These are phyloP conservation scores for Dimorphilus gyrociliatus DNA, from an alignment of 2,888 invertebrate species.

Conservation along the genomic window DNA sequence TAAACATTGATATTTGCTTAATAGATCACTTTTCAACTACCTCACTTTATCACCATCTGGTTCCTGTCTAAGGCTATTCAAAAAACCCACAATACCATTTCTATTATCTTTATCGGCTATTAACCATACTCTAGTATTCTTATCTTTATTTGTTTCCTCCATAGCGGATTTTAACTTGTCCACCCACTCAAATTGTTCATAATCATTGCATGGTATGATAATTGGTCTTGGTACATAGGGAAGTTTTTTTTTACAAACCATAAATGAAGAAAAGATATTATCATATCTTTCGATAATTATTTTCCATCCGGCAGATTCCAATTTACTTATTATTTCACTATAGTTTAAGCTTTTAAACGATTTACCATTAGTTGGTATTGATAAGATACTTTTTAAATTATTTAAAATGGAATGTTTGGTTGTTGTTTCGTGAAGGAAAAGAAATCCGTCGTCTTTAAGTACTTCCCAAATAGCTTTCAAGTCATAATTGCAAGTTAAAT, in stretches of 20 bases:
- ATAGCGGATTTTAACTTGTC: slow-evolving; percentile 2
- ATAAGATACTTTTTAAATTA: too few species aligned
- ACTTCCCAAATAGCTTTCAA: too few species aligned
- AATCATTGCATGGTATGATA: neutral
- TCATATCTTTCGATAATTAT: slow-evolving; percentile 2
- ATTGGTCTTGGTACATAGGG: neutral
- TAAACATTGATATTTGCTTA: neutral
- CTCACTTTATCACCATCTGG: neutral
- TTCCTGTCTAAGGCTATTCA: slow-evolving; percentile 1
- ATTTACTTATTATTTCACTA: too few species aligned
- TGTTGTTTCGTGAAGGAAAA: too few species aligned
- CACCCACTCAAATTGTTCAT: slow-evolving; percentile 1
- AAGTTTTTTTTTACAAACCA: neutral
- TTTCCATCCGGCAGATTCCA: slow-evolving; percentile 1
- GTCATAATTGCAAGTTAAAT: too few species aligned
- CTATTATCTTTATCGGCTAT: slow-evolving; percentile 47
- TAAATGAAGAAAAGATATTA: neutral
- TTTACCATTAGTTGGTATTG: too few species aligned
- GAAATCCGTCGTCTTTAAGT: too few species aligned
- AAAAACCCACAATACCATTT: slow-evolving; percentile 2
- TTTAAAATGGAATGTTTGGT: too few species aligned
- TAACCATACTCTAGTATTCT: slow-evolving; percentile 47
- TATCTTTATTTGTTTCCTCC: neutral
- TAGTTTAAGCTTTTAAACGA: too few species aligned
- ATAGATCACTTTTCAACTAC: neutral